phyloP scores from a whole-genome alignment of 2,113 vertebrate genomes.

The Oncorhynchus gorbuscha region DNA sequence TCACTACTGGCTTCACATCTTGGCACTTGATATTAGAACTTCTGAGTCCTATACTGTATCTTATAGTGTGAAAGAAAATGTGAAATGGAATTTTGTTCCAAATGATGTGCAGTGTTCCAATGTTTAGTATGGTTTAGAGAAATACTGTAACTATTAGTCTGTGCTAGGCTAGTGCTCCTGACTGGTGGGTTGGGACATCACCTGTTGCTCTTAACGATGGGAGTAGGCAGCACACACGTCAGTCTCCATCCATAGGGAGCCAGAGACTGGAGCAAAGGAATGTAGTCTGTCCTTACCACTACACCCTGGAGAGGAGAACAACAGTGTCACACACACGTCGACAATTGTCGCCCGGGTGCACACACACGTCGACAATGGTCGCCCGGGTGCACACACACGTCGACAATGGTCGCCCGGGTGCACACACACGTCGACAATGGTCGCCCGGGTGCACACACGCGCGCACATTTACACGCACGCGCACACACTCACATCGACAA shows the following conservation, averaged over 20 bases:
- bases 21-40: background rate
- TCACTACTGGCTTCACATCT: background rate
- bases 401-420: constrained; percentile 29
- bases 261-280: constrained; percentile 90
- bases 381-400: background rate
- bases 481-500: constrained; percentile 79
- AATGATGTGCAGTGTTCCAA: no score
- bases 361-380: no score
- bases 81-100: no score
- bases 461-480: background rate
- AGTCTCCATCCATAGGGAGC: constrained; percentile 92
- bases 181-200: constrained; percentile 49
- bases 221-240: constrained; percentile 92
- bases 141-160: background rate
- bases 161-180: background rate
- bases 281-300: constrained; percentile 90
- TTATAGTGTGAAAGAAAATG: no score
- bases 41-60: background rate
- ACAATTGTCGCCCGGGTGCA: constrained; percentile 65
- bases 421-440: constrained; percentile 33
- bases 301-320: constrained; percentile 72
- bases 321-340: constrained; percentile 68
- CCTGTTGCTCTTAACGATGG: constrained; percentile 92
- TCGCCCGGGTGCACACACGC: no score
- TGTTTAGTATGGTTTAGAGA: no score